Percentiles rank a stretch among this genome's conserved stretches.
Conservation (phyloP, 2,113 vertebrate species). For the Hucho hucho region DNA sequence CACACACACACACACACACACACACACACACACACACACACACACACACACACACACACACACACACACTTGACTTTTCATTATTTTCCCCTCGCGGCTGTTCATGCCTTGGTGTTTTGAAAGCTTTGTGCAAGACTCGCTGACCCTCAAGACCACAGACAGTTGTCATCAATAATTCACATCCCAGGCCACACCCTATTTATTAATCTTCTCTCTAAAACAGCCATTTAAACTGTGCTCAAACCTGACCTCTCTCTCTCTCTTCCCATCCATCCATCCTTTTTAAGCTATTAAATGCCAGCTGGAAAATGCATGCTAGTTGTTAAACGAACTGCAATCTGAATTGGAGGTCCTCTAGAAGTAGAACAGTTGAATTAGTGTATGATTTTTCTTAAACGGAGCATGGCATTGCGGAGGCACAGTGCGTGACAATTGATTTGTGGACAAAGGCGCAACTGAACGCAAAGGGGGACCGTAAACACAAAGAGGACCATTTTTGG, state of each 20-base stretch:
- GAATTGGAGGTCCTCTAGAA: neutral
- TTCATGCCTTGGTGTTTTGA: conserved; percentile 25
- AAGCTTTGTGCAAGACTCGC: conserved; percentile 18
- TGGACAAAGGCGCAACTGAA: neutral
- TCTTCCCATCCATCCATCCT: neutral
- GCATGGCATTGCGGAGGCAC: neutral
- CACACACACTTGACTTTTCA: neutral
- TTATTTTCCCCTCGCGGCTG: conserved; percentile 9
- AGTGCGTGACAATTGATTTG: conserved; percentile 1
- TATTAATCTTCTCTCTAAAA: neutral
- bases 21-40: neutral
- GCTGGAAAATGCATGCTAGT: no score
- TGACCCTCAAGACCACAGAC: conserved; percentile 25
- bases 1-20: neutral
- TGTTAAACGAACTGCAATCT: no score
- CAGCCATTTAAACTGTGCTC: neutral
- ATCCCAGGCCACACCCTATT: conserved; percentile 11
- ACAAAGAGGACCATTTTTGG: neutral
- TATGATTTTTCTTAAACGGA: neutral
- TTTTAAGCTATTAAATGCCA: no score
- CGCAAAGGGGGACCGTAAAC: neutral
- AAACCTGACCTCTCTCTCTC: neutral
- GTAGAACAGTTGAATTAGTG: neutral
- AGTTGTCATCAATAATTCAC: conserved; percentile 36
- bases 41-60: neutral